Evolutionary conservation across 2,888 invertebrate genomes (phyloP), one percentile per base, ranked within the genome.

Genomic region (Mesorhabditis sp.): DNA sequence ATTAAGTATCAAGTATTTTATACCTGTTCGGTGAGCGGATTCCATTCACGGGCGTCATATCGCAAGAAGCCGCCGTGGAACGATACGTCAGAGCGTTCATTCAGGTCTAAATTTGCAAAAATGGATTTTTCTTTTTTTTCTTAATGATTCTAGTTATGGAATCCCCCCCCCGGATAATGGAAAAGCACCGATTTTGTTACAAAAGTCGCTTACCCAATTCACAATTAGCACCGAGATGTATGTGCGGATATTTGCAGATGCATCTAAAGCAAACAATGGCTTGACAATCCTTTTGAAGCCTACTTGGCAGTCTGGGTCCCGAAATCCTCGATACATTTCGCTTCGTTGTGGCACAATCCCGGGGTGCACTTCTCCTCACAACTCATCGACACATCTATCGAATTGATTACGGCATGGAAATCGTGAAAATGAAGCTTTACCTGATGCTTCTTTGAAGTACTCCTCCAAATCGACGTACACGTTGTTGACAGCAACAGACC

Each of bases 41-140:
- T 78, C 43, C 70, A 62, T 2, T 10, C 58, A n/a, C 80, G 65
- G 50, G 80, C 73, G 45, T 80, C 78, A 65, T 74, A 81, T 7
- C 74, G 79, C 66, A 76, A 65, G 65, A 72, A 74, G 4, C 78
- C 77, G 6, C 81, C 82, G 70, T 82, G 83, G 73, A 83, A 81
- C 13, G 77, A 79, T 0, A 82, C 76, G 4, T 77, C 78, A 4
- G 81, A 74, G 67, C 80, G 74, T 5, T 62, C 62, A 67, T 83
- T 83, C 64, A 80, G 72, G 61, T 83, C 82, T 81, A 64, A 28
- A 28, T 28, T 28, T 28, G 28, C 28, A 28, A 70, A 79, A 43
- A 4, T 62, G 5, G 10, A 28, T 67, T 10, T 62, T 43, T 45
- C 7, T 13, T 10, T 71, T 45, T n/a, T 28, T 28, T 28, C 28